These are phyloP conservation scores for Lucifuga dentata DNA, from an alignment of 2,113 vertebrate species.

Conservation along the genomic window DNA sequence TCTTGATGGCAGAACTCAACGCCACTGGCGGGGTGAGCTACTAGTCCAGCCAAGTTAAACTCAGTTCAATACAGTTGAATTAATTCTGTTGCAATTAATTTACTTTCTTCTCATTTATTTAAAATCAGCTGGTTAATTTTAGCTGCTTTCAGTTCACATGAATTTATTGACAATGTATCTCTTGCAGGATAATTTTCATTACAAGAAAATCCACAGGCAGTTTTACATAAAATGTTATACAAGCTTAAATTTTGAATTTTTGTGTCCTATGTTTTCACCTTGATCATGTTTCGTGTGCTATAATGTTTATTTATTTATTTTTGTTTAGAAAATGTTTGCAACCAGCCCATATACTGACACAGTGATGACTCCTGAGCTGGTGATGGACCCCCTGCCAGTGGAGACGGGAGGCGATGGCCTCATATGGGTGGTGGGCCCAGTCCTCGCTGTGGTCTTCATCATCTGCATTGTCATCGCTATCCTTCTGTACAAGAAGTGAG, in stretches of 20 bases:
- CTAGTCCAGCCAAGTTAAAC: neutral
- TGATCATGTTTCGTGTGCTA: neutral
- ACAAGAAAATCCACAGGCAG: no score
- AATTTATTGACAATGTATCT: no score
- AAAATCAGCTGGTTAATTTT: no score
- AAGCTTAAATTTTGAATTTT: no score
- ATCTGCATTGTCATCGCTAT: slow-evolving; percentile 99
- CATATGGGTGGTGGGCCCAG: slow-evolving; percentile 98
- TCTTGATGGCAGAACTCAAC: slow-evolving; percentile 92
- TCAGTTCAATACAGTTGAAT: neutral
- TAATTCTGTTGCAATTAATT: neutral
- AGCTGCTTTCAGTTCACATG: no score
- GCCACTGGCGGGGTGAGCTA: slow-evolving; percentile 86
- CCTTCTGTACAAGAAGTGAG: slow-evolving; percentile 99
- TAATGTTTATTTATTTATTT: neutral
- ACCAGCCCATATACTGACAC: slow-evolving; percentile 94
- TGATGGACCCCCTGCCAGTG: slow-evolving; percentile 86
- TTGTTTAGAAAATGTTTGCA: slow-evolving; percentile 88
- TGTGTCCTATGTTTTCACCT: neutral
- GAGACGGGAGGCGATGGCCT: slow-evolving; percentile 93
- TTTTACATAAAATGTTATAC: no score
- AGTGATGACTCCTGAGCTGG: slow-evolving; percentile 87
- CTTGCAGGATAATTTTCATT: no score
- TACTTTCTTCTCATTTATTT: neutral
- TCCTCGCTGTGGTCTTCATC: slow-evolving; percentile 97